A percentile compares a stretch with the other conserved stretches of the same genome.
Evolutionary conservation across 92 coral and sea anemone species (phyloP).

Genomic region (Blastomussa wellsi): DNA sequence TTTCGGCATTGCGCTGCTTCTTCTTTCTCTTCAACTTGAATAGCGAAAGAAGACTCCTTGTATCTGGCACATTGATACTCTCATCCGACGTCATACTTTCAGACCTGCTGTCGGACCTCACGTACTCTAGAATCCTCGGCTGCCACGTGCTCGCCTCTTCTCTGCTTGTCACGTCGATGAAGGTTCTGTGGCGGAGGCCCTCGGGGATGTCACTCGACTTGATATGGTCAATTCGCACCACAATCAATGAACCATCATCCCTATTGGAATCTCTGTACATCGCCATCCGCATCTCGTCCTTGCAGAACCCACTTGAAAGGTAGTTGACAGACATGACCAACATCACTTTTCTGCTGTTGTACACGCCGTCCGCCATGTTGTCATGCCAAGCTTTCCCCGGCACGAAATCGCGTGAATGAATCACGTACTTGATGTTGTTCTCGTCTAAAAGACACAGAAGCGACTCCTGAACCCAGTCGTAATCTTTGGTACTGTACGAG

Average conservation of each 20-base stretch:
- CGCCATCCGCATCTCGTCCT: conserved; percentile 76
- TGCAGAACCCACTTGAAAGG: conserved; percentile 73
- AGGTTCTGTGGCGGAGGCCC: conserved; percentile 63
- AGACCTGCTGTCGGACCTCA: not conserved
- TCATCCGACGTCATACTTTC: conserved; percentile 10
- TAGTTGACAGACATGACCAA: conserved; percentile 75
- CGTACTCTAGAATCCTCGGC: conserved; percentile 45
- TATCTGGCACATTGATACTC: not conserved
- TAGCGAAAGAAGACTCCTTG: not conserved
- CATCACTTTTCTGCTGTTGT: conserved; percentile 75
- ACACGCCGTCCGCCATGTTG: conserved; percentile 85
- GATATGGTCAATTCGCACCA: conserved; percentile 64
- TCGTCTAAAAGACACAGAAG: conserved; percentile 51
- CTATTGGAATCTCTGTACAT: conserved; percentile 50
- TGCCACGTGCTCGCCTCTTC: conserved; percentile 62
- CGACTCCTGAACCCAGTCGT: conserved; percentile 66
- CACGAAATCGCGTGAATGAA: conserved; percentile 72
- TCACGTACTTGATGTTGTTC: conserved; percentile 41
- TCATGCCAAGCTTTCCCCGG: conserved; percentile 66
- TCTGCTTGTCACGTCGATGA: conserved; percentile 64
- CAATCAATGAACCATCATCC: conserved; percentile 55
- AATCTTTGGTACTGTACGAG: conserved; percentile 87
- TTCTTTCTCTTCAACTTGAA: conserved; percentile 17
- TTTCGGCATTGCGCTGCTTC: not conserved
- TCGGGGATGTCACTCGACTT: conserved; percentile 57